phyloP scores from a whole-genome alignment of 2,888 invertebrate species.

The Rotaria magnacalcarata region DNA sequence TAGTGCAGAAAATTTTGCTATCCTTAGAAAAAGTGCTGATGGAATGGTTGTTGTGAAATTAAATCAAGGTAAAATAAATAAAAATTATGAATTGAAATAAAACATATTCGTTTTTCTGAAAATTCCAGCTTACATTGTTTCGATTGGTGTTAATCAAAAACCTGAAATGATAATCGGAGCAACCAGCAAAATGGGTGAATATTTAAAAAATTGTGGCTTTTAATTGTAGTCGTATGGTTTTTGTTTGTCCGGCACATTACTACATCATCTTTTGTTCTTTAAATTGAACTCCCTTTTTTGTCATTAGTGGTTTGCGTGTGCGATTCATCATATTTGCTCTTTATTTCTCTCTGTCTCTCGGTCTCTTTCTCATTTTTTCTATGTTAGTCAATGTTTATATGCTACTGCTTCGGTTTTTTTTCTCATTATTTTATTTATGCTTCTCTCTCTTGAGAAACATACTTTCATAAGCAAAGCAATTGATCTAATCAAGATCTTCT shows the following conservation, averaged over 20 bases:
- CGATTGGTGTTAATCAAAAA: slow-evolving; percentile 27
- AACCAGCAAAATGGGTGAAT: slow-evolving; percentile 19
- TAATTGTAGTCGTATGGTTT: background rate
- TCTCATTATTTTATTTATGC: background rate
- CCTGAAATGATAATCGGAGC: slow-evolving; percentile 10
- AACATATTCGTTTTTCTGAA: background rate
- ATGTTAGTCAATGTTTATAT: slow-evolving; percentile 15
- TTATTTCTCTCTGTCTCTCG: background rate
- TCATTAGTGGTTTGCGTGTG: slow-evolving; percentile 1
- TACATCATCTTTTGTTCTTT: background rate
- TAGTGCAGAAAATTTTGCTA: slow-evolving; percentile 38
- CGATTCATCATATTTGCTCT: background rate
- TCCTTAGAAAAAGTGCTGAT: slow-evolving; percentile 41
- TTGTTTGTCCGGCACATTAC: background rate
- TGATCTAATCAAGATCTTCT: background rate
- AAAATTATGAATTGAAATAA: background rate
- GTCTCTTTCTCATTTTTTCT: background rate
- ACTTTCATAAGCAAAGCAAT: slow-evolving; percentile 2
- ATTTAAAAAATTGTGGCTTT: slow-evolving; percentile 27
- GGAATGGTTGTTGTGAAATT: slow-evolving; percentile 41
- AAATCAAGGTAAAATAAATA: slow-evolving; percentile 40
- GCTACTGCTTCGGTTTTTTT: background rate
- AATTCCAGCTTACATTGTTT: slow-evolving; percentile 14
- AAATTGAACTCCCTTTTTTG: background rate
- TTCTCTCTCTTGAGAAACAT: background rate